Percentiles rank a stretch among this genome's conserved stretches.
Conservation (phyloP, 2,113 vertebrate species). For the Callospermophilus lateralis region DNA sequence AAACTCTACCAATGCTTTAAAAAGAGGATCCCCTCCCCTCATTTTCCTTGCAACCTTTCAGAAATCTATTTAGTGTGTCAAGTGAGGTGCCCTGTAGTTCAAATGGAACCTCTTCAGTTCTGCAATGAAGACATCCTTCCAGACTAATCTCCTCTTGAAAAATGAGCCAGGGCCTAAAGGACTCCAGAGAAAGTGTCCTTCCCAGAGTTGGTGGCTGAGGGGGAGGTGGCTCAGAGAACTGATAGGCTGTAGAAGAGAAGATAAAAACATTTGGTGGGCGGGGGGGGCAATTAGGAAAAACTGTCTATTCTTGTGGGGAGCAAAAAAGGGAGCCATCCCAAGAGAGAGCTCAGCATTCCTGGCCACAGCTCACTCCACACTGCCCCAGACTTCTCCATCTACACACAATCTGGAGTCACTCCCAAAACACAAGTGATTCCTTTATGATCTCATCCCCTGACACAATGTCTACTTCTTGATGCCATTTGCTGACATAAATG, state of each 20-base stretch:
- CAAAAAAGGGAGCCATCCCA: too few species aligned
- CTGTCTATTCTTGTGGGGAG: neutral
- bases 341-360: neutral
- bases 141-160: constrained; percentile 49
- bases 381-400: neutral
- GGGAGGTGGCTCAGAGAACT: neutral
- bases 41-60: constrained; percentile 72
- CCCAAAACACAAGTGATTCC: neutral
- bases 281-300: neutral
- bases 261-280: neutral
- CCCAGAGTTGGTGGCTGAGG: neutral
- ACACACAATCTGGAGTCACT: neutral
- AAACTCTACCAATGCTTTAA: constrained; percentile 62
- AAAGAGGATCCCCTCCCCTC: constrained; percentile 8
- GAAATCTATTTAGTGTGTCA: constrained; percentile 59
- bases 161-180: neutral
- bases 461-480: neutral
- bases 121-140: constrained; percentile 63
- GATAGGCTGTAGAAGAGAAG: fast-evolving
- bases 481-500: neutral
- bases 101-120: constrained; percentile 65
- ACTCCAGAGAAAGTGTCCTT: neutral
- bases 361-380: neutral
- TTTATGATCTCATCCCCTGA: neutral
- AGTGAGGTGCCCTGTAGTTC: constrained; percentile 59